Conservation (phyloP, 1,140 invertebrate species). For the Muscidifurax raptorellus region DNA sequence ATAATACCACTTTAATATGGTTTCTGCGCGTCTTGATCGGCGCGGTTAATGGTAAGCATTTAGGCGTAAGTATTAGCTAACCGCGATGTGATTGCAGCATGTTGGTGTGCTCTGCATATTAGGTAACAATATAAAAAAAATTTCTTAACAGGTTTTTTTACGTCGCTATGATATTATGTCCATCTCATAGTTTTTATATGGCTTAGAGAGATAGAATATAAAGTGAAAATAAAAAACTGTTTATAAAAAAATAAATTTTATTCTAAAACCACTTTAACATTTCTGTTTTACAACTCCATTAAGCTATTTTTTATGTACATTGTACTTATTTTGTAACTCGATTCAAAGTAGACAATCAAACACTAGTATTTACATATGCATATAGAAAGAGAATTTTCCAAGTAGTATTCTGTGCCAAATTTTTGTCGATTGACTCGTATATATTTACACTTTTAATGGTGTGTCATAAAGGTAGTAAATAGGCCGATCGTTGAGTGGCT, state of each 20-base stretch:
- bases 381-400: background rate
- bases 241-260: background rate
- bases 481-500: conserved; percentile 77
- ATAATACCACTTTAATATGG: background rate
- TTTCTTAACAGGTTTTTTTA: background rate
- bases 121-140: too few species aligned
- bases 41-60: background rate
- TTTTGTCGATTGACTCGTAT: background rate
- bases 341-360: background rate
- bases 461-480: conserved; percentile 17
- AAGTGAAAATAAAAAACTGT: background rate
- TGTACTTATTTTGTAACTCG: background rate
- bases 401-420: background rate
- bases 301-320: background rate
- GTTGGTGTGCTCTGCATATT: too few species aligned
- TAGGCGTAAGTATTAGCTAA: background rate
- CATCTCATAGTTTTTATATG: background rate
- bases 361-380: background rate
- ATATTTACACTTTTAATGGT: background rate
- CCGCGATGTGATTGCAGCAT: too few species aligned
- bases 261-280: background rate
- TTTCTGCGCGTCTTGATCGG: too few species aligned
- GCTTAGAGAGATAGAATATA: too few species aligned
- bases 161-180: background rate
- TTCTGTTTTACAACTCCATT: background rate